These are phyloP conservation scores for Halichoeres trimaculatus DNA, from an alignment of 2,113 vertebrate species.

Conservation along the genomic window DNA sequence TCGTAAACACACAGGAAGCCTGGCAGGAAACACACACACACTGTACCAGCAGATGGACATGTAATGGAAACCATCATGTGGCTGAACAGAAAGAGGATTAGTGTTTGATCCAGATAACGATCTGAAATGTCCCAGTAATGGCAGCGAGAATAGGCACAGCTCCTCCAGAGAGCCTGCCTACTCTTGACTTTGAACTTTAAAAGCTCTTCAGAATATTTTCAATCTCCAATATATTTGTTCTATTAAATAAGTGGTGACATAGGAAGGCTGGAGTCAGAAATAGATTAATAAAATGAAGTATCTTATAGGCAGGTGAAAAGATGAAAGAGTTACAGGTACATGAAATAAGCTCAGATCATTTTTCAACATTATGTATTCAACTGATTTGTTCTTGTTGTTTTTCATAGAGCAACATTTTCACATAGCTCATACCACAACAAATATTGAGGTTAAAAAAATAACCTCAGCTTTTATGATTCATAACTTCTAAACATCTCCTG, in stretches of 20 bases:
- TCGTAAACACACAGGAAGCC: conserved; percentile 9
- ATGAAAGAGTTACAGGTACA: too few relatives aligned
- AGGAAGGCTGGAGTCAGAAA: background rate
- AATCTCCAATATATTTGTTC: background rate
- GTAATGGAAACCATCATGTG: conserved; percentile 61
- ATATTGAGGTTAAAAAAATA: too few relatives aligned
- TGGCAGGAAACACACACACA: background rate
- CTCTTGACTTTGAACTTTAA: conserved; percentile 30
- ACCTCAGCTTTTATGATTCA: background rate
- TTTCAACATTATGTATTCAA: too few relatives aligned
- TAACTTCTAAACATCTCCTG: background rate
- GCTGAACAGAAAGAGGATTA: conserved; percentile 56
- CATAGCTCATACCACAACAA: background rate
- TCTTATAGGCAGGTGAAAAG: background rate
- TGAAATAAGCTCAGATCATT: background rate
- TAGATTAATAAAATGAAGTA: background rate
- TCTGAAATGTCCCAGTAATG: conserved; percentile 45
- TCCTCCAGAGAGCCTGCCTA: background rate
- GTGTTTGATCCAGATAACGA: conserved; percentile 56
- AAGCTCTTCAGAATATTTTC: background rate
- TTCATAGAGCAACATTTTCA: too few relatives aligned
- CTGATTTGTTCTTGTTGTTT: too few relatives aligned
- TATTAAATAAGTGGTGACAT: background rate
- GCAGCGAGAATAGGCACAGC: conserved; percentile 23
- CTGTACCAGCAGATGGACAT: conserved; percentile 48